Conservation (phyloP, 1,140 invertebrate species). For the Drosophila albomicans region DNA sequence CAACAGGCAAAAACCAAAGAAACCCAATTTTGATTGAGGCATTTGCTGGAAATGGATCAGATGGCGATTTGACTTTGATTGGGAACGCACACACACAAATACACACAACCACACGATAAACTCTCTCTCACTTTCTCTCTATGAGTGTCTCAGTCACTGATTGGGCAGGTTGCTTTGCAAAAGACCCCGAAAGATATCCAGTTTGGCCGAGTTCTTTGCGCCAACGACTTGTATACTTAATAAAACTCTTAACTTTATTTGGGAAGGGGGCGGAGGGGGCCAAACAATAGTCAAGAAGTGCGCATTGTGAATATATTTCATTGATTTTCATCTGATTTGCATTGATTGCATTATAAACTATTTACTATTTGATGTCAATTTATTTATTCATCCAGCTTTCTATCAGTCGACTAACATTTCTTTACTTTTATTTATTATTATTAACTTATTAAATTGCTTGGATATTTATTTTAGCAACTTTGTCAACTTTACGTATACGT, state of each 20-base stretch:
- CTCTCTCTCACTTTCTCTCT: not conserved
- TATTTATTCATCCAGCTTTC: not conserved
- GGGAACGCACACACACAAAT: constrained; percentile 5
- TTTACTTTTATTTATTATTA: too few relatives aligned
- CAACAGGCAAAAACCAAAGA: constrained; percentile 27
- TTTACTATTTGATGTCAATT: not conserved
- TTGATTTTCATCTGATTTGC: not conserved
- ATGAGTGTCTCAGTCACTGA: not conserved
- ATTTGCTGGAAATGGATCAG: constrained; percentile 47
- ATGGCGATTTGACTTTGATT: constrained; percentile 43
- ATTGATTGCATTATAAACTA: constrained; percentile 1
- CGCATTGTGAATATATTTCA: not conserved
- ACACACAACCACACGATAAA: too few relatives aligned
- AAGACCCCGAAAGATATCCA: constrained; percentile 6
- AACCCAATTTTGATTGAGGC: constrained; percentile 49
- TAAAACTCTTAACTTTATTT: constrained; percentile 12
- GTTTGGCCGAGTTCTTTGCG: constrained; percentile 4
- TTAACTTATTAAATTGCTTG: not conserved
- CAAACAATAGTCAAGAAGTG: not conserved
- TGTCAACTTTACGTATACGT: too few relatives aligned
- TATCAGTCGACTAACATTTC: too few relatives aligned
- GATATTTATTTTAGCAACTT: not conserved
- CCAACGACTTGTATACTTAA: constrained; percentile 45
- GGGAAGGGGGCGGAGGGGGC: not conserved
- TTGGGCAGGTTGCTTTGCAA: constrained; percentile 10